Conservation (phyloP, 2,113 vertebrate genomes). For the Hucho hucho region DNA sequence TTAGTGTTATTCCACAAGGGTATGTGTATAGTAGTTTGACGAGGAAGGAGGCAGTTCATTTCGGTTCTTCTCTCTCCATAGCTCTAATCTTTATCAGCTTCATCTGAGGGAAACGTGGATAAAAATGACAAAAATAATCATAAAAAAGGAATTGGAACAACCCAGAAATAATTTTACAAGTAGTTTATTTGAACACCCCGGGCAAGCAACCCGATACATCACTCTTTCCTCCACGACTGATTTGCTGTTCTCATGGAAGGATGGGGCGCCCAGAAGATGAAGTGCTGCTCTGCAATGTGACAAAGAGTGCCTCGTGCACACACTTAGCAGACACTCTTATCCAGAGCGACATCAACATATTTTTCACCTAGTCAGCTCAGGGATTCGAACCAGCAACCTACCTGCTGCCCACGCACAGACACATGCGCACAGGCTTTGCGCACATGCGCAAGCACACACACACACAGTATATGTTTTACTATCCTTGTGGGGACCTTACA, state of each 20-base stretch:
- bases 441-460: background rate
- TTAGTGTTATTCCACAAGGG: too few species aligned
- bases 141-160: conserved; percentile 7
- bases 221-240: background rate
- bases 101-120: background rate
- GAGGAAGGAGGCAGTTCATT: too few species aligned
- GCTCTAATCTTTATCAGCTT: background rate
- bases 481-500: too few species aligned
- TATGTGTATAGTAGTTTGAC: too few species aligned
- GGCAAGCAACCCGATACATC: background rate
- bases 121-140: conserved; percentile 3
- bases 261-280: background rate
- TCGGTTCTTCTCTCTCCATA: too few species aligned
- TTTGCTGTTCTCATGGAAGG: conserved; percentile 7
- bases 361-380: too few species aligned
- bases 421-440: too few species aligned
- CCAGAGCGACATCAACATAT: too few species aligned
- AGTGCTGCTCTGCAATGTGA: conserved; percentile 9
- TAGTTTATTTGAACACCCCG: conserved; percentile 29
- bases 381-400: too few species aligned
- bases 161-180: conserved; percentile 24
- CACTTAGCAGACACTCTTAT: too few species aligned
- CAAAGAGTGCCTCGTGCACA: background rate
- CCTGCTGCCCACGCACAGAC: background rate
- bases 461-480: background rate